Percentiles rank a stretch among this genome's conserved stretches.
phyloP scores from a whole-genome alignment of 1,140 invertebrate species.

The Amphibalanus amphitrite region DNA sequence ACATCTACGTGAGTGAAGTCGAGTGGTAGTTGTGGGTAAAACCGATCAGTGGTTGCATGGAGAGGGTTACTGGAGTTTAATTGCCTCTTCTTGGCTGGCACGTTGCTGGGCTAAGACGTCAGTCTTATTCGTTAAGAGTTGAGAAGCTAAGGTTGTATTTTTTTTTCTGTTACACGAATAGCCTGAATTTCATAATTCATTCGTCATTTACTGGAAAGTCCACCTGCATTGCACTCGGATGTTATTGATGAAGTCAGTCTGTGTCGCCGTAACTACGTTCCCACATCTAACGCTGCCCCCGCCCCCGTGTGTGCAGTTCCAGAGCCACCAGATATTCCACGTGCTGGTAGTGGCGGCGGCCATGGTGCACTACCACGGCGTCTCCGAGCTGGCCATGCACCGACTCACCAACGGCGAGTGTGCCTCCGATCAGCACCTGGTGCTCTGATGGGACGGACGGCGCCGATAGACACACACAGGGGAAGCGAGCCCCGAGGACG shows the following conservation, averaged over 20 bases:
- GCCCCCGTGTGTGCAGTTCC: slow-evolving; percentile 46
- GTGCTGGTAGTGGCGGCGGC: slow-evolving; percentile 92
- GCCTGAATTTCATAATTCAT: not conserved
- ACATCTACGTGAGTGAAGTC: slow-evolving; percentile 69
- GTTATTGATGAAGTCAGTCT: too few species aligned
- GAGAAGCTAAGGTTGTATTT: not conserved
- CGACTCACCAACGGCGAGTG: slow-evolving; percentile 82
- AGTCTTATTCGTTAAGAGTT: too few species aligned
- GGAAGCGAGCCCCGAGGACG: too few species aligned
- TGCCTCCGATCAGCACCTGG: slow-evolving; percentile 4
- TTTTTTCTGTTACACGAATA: not conserved
- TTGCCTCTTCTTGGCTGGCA: slow-evolving; percentile 4
- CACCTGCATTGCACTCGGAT: too few species aligned
- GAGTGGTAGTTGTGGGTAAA: not conserved
- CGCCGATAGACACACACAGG: too few species aligned
- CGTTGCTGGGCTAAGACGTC: too few species aligned
- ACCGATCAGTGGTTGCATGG: too few species aligned
- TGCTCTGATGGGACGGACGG: too few species aligned
- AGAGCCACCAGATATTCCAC: slow-evolving; percentile 98
- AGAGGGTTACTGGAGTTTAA: too few species aligned
- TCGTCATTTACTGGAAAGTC: too few species aligned
- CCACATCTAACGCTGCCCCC: too few species aligned
- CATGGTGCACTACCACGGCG: slow-evolving; percentile 95
- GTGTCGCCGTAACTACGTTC: too few species aligned
- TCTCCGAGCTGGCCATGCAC: slow-evolving; percentile 94